Evolutionary conservation across 2,113 vertebrate species (phyloP).

Genomic region (Mirounga angustirostris): DNA sequence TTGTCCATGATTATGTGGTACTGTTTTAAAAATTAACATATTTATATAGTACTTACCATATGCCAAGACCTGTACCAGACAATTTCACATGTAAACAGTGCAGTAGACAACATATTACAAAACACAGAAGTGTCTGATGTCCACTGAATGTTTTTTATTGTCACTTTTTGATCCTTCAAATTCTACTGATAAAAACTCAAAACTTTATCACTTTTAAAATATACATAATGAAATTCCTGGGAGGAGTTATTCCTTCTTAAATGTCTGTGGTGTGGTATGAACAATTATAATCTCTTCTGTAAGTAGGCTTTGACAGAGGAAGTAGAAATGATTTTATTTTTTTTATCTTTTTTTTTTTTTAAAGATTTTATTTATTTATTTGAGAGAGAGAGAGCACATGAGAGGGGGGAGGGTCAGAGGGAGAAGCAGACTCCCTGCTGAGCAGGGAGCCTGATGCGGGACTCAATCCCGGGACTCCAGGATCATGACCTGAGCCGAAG

Average conservation of each 20-base stretch:
- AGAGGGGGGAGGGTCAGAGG: too few species aligned
- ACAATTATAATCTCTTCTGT: neutral
- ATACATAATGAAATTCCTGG: neutral
- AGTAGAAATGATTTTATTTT: neutral
- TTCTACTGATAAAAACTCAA: neutral
- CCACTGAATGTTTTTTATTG: neutral
- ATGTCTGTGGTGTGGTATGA: neutral
- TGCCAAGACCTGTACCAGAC: neutral
- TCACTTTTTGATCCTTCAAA: neutral
- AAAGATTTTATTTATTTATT: too few species aligned
- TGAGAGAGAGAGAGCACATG: too few species aligned
- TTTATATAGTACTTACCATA: neutral
- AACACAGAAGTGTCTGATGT: neutral
- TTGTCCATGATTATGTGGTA: neutral
- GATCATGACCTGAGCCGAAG: too few species aligned
- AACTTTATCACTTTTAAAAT: neutral
- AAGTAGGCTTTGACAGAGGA: neutral
- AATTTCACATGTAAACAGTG: neutral
- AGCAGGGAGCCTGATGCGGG: too few species aligned
- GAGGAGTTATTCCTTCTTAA: neutral
- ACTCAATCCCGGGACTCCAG: too few species aligned
- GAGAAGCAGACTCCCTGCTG: too few species aligned
- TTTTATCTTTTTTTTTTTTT: too few species aligned
- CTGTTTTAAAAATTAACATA: neutral
- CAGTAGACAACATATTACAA: neutral